Base-by-base conservation (phyloP, 2,888 invertebrate species). In the Hirtodrosophila trivittata region DNA sequence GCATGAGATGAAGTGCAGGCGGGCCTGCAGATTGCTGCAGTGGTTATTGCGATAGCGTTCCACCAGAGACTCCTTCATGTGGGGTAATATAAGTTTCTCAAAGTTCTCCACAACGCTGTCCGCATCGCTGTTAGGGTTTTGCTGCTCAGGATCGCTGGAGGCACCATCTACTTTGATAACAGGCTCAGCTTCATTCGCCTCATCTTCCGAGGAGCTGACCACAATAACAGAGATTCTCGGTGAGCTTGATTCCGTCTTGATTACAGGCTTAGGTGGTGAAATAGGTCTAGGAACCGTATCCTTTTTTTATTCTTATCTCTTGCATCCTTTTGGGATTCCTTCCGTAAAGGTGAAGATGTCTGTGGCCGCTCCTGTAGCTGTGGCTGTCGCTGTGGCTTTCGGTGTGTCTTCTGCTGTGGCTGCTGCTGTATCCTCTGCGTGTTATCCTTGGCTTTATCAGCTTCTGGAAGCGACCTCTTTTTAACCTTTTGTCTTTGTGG, bases 51-150 rank as follows among this genome's bases (percentile, higher is more conserved):
- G 80, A 66, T 89, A 90, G 0, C 84, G 72, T n/a, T 77, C 68
- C 0, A 55, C 71, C 13, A 89, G 62, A 13, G 71, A 52, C 1
- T 72, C 60, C 4, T 80, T 85, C 0, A 90, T 54, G 18, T 84
- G 77, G 0, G 89, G 87, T 25, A 90, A 54, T 3, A 90, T 83
- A 1, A 89, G 74, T 6, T 86, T 88, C 51, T 90, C 90, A 33
- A 90, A 90, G 45, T 77, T 89, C 10, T 85, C 80, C 8, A 90
- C 82, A 1, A 90, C 86, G 39, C 87, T 83, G 14, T 86, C 81
- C 1, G 87, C 83, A 45, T 88, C 81, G n/a, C 68, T 67, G 25
- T 77, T 73, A 1, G 86, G 77, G 32, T 86, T 86, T 0, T 68
- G 49, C 60, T 33, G 21, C 4, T 57, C 18, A 62, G 16, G 71